Evolutionary conservation across 2,888 invertebrate genomes (phyloP).

Genomic region (Platypus cylindrus): DNA sequence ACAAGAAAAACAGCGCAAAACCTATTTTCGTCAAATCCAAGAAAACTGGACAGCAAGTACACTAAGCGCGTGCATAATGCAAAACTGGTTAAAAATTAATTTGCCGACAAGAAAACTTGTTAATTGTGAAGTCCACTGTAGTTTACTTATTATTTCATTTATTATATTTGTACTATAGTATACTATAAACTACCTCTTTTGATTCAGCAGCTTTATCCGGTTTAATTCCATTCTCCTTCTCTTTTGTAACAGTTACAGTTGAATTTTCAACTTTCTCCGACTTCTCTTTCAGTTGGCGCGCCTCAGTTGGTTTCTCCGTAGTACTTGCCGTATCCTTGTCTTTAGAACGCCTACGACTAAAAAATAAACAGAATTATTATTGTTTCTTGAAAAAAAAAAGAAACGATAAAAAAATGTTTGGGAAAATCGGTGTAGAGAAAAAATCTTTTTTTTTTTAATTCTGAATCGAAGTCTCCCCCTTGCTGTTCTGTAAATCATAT

Average conservation of each 20-base stretch:
- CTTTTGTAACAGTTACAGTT: slow-evolving; percentile 23
- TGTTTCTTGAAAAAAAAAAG: background rate
- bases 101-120: too few species aligned
- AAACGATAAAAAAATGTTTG: slow-evolving; percentile 1
- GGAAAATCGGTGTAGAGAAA: slow-evolving; percentile 1
- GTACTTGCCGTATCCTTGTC: slow-evolving; percentile 30
- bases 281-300: slow-evolving; percentile 13
- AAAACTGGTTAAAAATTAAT: too few species aligned
- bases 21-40: too few species aligned
- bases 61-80: too few species aligned
- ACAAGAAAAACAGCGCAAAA: too few species aligned
- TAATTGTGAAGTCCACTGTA: too few species aligned
- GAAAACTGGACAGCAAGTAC: too few species aligned
- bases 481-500: too few species aligned
- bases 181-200: slow-evolving; percentile 23
- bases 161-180: too few species aligned
- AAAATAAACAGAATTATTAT: too few species aligned
- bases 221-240: slow-evolving; percentile 31
- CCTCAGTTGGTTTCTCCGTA: slow-evolving; percentile 21
- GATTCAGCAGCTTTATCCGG: slow-evolving; percentile 44
- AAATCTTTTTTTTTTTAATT: background rate
- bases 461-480: too few species aligned
- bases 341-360: slow-evolving; percentile 15
- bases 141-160: too few species aligned
- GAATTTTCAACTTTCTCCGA: slow-evolving; percentile 21